Evolutionary conservation across 2,113 vertebrate genomes (phyloP).

Genomic region (Mastomys coucha): DNA sequence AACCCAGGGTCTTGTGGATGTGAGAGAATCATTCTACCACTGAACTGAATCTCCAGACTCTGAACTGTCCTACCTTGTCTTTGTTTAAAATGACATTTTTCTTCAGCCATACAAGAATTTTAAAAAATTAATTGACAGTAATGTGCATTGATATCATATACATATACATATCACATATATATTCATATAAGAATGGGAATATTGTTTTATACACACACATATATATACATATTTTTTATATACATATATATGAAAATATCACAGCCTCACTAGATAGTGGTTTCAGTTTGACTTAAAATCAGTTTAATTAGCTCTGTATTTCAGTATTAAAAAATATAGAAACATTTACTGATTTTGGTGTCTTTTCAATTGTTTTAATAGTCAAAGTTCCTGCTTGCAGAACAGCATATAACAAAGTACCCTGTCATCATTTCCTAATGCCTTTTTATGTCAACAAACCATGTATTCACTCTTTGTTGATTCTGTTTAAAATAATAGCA

Average conservation of each 20-base stretch:
- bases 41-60: neutral
- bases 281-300: neutral
- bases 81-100: neutral
- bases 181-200: neutral
- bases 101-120: neutral
- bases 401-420: neutral
- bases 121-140: neutral
- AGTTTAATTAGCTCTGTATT: neutral
- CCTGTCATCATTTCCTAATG: neutral
- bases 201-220: neutral
- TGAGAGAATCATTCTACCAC: neutral
- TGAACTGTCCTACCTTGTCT: neutral
- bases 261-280: neutral
- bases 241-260: neutral
- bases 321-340: neutral
- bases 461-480: constrained; percentile 75
- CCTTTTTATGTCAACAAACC: constrained; percentile 53
- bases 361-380: neutral
- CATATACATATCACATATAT: neutral
- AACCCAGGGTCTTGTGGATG: neutral
- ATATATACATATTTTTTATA: neutral
- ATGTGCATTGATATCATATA: neutral
- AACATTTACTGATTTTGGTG: neutral
- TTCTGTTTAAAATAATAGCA: constrained; percentile 81
- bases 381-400: neutral